phyloP scores from a whole-genome alignment of 2,797 vertebrate species.

The Kryptopterus vitreolus region DNA sequence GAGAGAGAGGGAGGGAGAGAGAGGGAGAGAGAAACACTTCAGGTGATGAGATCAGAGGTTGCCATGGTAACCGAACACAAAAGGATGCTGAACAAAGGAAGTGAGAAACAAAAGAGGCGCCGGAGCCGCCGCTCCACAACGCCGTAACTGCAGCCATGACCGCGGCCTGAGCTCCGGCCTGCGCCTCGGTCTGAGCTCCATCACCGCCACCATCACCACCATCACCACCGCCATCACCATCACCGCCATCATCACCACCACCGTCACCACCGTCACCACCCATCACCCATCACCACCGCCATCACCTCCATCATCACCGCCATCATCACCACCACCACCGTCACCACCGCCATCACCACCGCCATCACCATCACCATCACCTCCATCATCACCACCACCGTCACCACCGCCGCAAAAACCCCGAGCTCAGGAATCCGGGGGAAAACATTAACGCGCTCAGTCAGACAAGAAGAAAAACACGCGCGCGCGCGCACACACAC shows the following conservation, averaged over 20 bases:
- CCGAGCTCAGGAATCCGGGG: conserved; percentile 8
- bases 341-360: no score
- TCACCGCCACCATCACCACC: no score
- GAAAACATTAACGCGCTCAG: conserved; percentile 16
- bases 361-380: no score
- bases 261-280: no score
- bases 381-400: no score
- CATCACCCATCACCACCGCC: no score
- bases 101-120: conserved; percentile 60
- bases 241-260: no score
- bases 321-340: no score
- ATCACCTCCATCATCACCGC: no score
- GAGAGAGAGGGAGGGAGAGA: background rate
- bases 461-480: conserved; percentile 10
- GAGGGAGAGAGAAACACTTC: conserved; percentile 46
- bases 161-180: background rate
- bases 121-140: conserved; percentile 2
- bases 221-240: no score
- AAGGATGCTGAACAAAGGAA: conserved; percentile 76
- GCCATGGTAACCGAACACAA: conserved; percentile 84
- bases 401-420: background rate
- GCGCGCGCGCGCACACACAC: no score
- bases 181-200: no score
- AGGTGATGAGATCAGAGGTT: conserved; percentile 71
- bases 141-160: background rate